Conservation (phyloP, 1,140 invertebrate genomes). For the Psix sp. region DNA sequence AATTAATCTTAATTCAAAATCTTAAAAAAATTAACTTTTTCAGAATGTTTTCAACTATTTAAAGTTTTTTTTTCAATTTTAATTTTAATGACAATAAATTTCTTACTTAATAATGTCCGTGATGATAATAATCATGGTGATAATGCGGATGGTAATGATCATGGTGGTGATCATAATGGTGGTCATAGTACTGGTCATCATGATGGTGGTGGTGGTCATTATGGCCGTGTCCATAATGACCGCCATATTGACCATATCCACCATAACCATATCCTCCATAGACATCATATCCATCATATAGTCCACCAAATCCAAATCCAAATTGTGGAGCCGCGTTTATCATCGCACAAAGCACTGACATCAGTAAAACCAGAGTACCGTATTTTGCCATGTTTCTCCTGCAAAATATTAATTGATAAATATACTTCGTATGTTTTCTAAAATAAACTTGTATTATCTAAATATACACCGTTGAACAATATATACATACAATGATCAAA, state of each 20-base stretch:
- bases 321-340: constrained; percentile 33
- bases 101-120: constrained; percentile 20
- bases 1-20: neutral
- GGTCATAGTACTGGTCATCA: constrained; percentile 1
- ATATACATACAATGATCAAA: neutral
- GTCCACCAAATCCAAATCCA: constrained; percentile 21
- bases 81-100: no score
- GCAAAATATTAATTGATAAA: neutral
- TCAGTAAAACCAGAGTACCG: constrained; percentile 9
- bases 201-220: constrained; percentile 3
- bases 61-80: no score
- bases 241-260: constrained; percentile 35
- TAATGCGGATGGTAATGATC: constrained; percentile 13
- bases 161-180: constrained; percentile 8
- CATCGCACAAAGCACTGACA: constrained; percentile 6
- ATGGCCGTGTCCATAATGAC: constrained; percentile 28
- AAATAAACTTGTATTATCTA: no score
- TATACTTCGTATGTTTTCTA: no score
- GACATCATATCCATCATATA: neutral
- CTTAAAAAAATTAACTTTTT: neutral
- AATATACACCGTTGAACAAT: no score
- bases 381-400: neutral
- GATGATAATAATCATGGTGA: constrained; percentile 22
- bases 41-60: neutral
- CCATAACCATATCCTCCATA: constrained; percentile 20